Evolutionary conservation across 2,888 invertebrate genomes (phyloP), one percentile per base, ranked within the genome.

Genomic region (Acanthosoma haemorrhoidale): DNA sequence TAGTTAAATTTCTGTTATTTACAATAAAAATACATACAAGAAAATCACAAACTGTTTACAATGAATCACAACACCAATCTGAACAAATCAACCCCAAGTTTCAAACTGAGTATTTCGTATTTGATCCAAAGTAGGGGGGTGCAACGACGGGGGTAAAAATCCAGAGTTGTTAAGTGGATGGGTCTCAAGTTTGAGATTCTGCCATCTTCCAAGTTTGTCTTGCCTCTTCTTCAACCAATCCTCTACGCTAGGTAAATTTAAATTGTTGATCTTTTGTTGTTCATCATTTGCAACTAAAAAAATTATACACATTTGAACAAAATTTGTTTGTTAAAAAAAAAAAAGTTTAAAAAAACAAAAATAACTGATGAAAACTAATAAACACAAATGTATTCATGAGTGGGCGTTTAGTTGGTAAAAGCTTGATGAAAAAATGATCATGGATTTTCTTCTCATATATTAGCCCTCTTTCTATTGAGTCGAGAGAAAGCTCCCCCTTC

Each of bases 201-300:
- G 18, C 29, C 41, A 64, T 41, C 16, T 58, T 9, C n/a, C 25
- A 25, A 25, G 9, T 18, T 38, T 38, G 5, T 39, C 29, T 15
- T 61, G 9, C 21, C 63, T 61, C 38, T 63, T 63, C 5, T 69
- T 41, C 11, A 69, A 21, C 69, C 69, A 69, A 11, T 69, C 69
- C 25, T 69, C 61, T 6, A 69, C 34, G 21, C 9, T 15, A 2
- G 61, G 43, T 31, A 69, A n/a, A 32, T 63, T 51, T 4, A 15
- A 29, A 4, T 8, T 39, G 6, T 32, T 36, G 21, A 4, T 6
- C 6, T 64, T 38, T 51, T 31, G 32, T n/a, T 57, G 15, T 34
- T 60, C 13, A 15, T 21, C 15, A 18, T 39, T 63, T 16, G 13
- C 39, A 29, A 38, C 63, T 63, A 16, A 6, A 63, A 39, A 63